phyloP scores from a whole-genome alignment of 1,140 invertebrate species.

The Radopholus similis region DNA sequence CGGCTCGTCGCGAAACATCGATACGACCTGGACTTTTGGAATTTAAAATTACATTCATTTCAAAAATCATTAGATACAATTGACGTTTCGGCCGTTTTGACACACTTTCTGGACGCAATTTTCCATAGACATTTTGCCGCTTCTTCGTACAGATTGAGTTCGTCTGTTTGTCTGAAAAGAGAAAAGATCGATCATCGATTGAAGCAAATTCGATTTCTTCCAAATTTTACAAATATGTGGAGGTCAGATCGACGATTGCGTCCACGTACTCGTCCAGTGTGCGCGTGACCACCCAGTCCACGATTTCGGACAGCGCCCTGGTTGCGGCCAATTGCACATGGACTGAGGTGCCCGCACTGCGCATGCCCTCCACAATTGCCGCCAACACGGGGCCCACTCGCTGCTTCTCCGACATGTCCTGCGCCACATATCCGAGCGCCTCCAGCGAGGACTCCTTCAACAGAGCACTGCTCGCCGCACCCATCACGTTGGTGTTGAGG shows the following conservation, averaged over 20 bases:
- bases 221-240: slow-evolving; percentile 36
- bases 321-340: slow-evolving; percentile 67
- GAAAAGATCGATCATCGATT: not conserved
- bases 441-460: slow-evolving; percentile 92
- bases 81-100: slow-evolving; percentile 40
- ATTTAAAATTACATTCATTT: not conserved
- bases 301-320: slow-evolving; percentile 38
- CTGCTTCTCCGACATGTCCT: slow-evolving; percentile 73
- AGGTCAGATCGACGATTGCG: slow-evolving; percentile 38
- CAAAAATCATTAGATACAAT: too few relatives aligned
- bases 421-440: slow-evolving; percentile 84
- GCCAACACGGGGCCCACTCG: slow-evolving; percentile 94
- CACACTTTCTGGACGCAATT: slow-evolving; percentile 40
- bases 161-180: slow-evolving; percentile 7
- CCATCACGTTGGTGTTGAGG: slow-evolving; percentile 81
- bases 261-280: slow-evolving; percentile 36
- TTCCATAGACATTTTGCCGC: slow-evolving; percentile 46
- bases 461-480: slow-evolving; percentile 63
- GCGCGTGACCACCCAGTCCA: slow-evolving; percentile 39
- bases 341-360: slow-evolving; percentile 70
- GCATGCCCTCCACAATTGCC: slow-evolving; percentile 96
- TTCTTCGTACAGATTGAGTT: slow-evolving; percentile 38
- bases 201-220: not conserved
- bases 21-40: slow-evolving; percentile 7
- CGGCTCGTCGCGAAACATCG: slow-evolving; percentile 43